Percentiles rank a stretch among this genome's conserved stretches.
phyloP scores from a whole-genome alignment of 2,797 vertebrate genomes.

The Hapalemur alaotrensis region DNA sequence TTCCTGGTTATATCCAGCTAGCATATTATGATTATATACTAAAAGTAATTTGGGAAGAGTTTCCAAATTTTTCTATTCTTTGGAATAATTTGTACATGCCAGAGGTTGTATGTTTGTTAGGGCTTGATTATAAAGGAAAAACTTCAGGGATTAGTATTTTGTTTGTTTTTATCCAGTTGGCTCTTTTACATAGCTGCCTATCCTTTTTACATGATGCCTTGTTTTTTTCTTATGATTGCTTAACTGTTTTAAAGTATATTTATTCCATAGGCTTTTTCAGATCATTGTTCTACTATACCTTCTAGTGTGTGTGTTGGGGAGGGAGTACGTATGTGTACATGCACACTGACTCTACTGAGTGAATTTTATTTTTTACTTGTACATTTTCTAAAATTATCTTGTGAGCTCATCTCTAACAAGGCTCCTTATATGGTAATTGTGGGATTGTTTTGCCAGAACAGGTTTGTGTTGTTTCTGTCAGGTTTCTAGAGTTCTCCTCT shows the following conservation, averaged over 20 bases:
- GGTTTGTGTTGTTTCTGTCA: slow-evolving; percentile 4
- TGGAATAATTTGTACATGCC: not conserved
- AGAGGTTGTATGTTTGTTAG: not conserved
- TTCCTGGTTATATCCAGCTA: not conserved
- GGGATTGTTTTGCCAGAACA: not conserved
- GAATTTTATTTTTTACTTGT: not conserved
- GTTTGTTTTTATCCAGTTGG: not conserved
- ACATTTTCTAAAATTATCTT: not conserved
- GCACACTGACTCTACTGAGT: not conserved
- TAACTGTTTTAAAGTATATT: not conserved
- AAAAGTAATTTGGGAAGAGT: not conserved
- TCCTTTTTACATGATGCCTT: not conserved
- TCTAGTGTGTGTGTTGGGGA: not conserved
- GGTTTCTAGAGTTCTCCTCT: not conserved
- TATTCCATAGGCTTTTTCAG: not conserved
- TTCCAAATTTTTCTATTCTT: not conserved
- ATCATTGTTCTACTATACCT: not conserved
- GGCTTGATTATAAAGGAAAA: not conserved
- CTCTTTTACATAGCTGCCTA: not conserved
- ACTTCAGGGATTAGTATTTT: not conserved
- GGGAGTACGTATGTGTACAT: not conserved
- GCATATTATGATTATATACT: not conserved
- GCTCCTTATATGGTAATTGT: not conserved
- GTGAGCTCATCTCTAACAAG: not conserved
- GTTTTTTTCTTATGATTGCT: not conserved